Evolutionary conservation across 2,888 invertebrate genomes (phyloP).

Genomic region (Rhagophthalmus giganteus): DNA sequence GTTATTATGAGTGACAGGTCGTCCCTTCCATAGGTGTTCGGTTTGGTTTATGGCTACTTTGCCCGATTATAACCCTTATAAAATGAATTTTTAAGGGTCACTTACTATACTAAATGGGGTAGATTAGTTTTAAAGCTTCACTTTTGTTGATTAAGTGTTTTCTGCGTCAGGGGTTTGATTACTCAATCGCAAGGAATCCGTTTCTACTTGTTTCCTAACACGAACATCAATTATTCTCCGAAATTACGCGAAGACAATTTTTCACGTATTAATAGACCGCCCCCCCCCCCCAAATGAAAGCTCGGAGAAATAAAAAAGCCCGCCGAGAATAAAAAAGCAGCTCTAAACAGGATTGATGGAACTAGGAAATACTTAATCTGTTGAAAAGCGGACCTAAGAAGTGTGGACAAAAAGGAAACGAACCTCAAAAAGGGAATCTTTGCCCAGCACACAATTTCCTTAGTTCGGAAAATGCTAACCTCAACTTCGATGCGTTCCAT

Average conservation of each 20-base stretch:
- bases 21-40: slow-evolving; percentile 28
- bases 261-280: slow-evolving; percentile 22
- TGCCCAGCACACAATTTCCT: slow-evolving; percentile 14
- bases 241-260: slow-evolving; percentile 20
- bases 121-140: slow-evolving; percentile 25
- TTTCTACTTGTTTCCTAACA: slow-evolving; percentile 10
- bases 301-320: slow-evolving; percentile 14
- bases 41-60: slow-evolving; percentile 3
- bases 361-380: slow-evolving; percentile 21
- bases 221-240: slow-evolving; percentile 13
- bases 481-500: slow-evolving; percentile 7
- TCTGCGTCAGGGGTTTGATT: slow-evolving; percentile 19
- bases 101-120: slow-evolving; percentile 7
- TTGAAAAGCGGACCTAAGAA: slow-evolving; percentile 17
- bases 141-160: slow-evolving; percentile 29
- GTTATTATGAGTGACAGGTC: slow-evolving; percentile 39
- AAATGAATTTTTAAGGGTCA: slow-evolving; percentile 4
- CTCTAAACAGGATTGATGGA: slow-evolving; percentile 24
- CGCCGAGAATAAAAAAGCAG: slow-evolving; percentile 15
- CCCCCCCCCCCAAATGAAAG: slow-evolving; percentile 14
- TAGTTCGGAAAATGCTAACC: slow-evolving; percentile 3
- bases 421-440: slow-evolving; percentile 13
- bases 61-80: slow-evolving; percentile 15
- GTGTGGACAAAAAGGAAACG: slow-evolving; percentile 16
- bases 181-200: slow-evolving; percentile 21